Conservation (phyloP, 2,888 invertebrate species). For the Drosophila koepferae region DNA sequence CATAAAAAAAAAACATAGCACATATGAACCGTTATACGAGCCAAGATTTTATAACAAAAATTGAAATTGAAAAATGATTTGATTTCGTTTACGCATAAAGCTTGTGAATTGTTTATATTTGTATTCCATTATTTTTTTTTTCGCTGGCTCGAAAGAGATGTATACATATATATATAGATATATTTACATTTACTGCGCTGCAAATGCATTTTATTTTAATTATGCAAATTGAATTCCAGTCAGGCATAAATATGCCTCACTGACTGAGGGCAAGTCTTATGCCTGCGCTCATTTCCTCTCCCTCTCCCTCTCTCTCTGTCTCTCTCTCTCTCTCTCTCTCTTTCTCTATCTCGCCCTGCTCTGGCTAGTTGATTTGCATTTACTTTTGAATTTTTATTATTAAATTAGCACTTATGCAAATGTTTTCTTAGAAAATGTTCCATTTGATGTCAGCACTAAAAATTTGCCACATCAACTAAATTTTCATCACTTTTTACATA, state of each 20-base stretch:
- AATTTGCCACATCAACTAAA: constrained; percentile 16
- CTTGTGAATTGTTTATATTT: constrained; percentile 39
- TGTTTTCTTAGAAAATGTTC: constrained; percentile 33
- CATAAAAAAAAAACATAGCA: not conserved
- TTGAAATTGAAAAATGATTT: constrained; percentile 30
- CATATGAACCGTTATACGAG: constrained; percentile 20
- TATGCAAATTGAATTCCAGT: constrained; percentile 73
- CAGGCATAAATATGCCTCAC: constrained; percentile 58
- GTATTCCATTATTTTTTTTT: constrained; percentile 22
- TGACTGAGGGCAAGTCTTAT: constrained; percentile 1
- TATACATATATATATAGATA: constrained; percentile 22
- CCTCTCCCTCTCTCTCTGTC: constrained; percentile 4
- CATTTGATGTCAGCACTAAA: constrained; percentile 42
- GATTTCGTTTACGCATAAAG: constrained; percentile 38
- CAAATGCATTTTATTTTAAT: constrained; percentile 70
- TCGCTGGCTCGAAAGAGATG: not conserved
- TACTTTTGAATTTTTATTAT: constrained; percentile 67
- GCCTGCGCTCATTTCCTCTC: not conserved
- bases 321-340: not conserved
- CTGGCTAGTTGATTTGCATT: constrained; percentile 55
- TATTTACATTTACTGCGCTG: constrained; percentile 43
- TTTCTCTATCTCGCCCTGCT: not conserved
- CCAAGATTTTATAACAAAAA: constrained; percentile 6
- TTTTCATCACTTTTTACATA: not conserved
- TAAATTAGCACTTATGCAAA: constrained; percentile 70